A percentile compares a stretch with the other conserved stretches of the same genome.
Evolutionary conservation across 2,113 vertebrate genomes (phyloP).

Genomic region (Epinephelus lanceolatus): DNA sequence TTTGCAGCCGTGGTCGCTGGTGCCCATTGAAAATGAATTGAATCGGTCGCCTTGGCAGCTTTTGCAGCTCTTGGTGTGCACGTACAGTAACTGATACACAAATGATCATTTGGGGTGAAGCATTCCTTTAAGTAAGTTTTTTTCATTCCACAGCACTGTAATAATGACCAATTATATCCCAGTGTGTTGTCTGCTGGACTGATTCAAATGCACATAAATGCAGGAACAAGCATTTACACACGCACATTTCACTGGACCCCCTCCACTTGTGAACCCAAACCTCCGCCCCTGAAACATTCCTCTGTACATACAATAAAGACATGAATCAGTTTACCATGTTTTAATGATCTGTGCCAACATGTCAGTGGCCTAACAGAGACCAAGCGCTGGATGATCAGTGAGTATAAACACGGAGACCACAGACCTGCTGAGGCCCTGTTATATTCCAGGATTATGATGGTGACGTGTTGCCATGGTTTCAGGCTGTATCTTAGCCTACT

Average conservation of each 20-base stretch:
- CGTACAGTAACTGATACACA: too few relatives aligned
- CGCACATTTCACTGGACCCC: neutral
- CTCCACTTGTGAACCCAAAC: constrained; percentile 8
- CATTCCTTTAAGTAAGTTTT: too few relatives aligned
- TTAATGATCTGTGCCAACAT: constrained; percentile 54
- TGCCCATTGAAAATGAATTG: too few relatives aligned
- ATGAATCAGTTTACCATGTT: constrained; percentile 28
- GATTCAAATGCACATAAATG: constrained; percentile 11
- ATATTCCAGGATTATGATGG: constrained; percentile 58
- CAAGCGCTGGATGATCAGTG: constrained; percentile 42
- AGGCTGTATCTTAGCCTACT: constrained; percentile 72
- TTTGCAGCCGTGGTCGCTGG: too few relatives aligned
- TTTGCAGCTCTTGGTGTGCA: too few relatives aligned
- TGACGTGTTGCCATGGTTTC: constrained; percentile 75
- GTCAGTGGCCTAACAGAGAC: constrained; percentile 27
- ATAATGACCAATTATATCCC: neutral
- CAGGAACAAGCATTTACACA: neutral
- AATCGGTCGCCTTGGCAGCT: too few relatives aligned
- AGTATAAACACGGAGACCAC: constrained; percentile 44
- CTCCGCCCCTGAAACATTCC: neutral
- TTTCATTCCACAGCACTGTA: neutral
- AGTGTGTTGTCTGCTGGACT: neutral
- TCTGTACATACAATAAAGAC: constrained; percentile 32
- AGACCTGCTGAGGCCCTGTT: constrained; percentile 65
- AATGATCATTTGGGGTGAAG: too few relatives aligned